phyloP scores from a whole-genome alignment of 2,113 vertebrate species.

The Orientallactaga bullata region DNA sequence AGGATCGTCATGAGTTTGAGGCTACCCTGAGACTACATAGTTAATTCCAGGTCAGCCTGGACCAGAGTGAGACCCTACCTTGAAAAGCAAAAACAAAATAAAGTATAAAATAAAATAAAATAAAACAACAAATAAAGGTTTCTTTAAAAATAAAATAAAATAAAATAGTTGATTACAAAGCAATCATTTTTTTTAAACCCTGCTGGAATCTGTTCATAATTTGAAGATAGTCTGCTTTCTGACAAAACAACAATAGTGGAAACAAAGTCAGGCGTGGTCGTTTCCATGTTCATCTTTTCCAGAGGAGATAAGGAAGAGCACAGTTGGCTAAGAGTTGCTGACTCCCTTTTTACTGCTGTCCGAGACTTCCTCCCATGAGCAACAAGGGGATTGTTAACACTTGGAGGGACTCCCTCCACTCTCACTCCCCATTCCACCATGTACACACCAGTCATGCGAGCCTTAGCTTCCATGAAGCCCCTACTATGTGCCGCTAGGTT shows the following conservation, averaged over 20 bases:
- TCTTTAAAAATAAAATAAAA: too few species aligned
- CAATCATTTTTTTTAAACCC: too few species aligned
- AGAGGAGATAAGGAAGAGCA: neutral
- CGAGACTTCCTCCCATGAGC: neutral
- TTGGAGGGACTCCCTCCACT: neutral
- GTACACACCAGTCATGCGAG: neutral
- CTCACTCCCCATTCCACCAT: neutral
- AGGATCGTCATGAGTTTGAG: too few species aligned
- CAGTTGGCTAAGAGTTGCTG: neutral
- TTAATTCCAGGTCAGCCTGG: too few species aligned
- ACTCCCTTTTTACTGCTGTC: neutral
- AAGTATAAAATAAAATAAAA: too few species aligned
- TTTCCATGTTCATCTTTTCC: slow-evolving; percentile 29
- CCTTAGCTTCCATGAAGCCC: neutral
- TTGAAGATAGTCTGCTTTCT: neutral
- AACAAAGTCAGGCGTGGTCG: neutral
- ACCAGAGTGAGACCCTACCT: too few species aligned
- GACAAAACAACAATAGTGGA: neutral
- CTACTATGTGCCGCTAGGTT: neutral
- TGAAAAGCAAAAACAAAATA: too few species aligned
- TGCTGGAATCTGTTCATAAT: neutral
- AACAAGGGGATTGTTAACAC: neutral
- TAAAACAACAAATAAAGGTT: too few species aligned
- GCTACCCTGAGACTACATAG: too few species aligned
- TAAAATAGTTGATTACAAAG: too few species aligned